Evolutionary conservation across 2,888 invertebrate species (phyloP).

Genomic region (Timema cristinae): DNA sequence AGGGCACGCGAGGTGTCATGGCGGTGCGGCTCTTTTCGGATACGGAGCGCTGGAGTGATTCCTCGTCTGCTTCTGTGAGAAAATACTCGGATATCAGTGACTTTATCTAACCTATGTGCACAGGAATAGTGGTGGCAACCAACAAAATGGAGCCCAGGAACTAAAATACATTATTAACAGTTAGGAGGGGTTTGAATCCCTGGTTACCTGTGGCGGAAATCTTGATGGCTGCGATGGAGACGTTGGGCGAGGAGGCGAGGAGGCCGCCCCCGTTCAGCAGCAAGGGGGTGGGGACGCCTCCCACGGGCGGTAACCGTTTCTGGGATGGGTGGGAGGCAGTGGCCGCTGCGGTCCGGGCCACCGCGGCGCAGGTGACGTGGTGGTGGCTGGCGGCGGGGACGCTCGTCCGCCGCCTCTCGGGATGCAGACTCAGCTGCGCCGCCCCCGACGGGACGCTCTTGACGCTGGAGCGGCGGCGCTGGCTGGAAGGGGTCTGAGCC

Average conservation of each 20-base stretch:
- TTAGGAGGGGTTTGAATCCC: too few relatives aligned
- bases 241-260: conserved; percentile 42
- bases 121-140: background rate
- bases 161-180: too few relatives aligned
- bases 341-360: background rate
- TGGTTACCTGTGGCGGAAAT: conserved; percentile 21
- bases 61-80: background rate
- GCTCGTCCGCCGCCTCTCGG: conserved; percentile 39
- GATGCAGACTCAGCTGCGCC: background rate
- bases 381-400: conserved; percentile 39
- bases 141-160: background rate
- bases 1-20: conserved; percentile 3
- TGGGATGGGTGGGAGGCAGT: background rate
- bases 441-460: conserved; percentile 38
- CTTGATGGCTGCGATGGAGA: conserved; percentile 38
- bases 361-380: conserved; percentile 1
- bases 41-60: conserved; percentile 46
- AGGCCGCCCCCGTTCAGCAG: conserved; percentile 40
- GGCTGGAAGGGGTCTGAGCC: conserved; percentile 37
- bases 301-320: background rate
- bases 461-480: conserved; percentile 43
- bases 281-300: conserved; percentile 21
- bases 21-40: conserved; percentile 48
- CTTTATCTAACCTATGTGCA: background rate
- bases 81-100: background rate